Conservation (phyloP, 2,797 vertebrate species). For the Cyclopterus lumpus region DNA sequence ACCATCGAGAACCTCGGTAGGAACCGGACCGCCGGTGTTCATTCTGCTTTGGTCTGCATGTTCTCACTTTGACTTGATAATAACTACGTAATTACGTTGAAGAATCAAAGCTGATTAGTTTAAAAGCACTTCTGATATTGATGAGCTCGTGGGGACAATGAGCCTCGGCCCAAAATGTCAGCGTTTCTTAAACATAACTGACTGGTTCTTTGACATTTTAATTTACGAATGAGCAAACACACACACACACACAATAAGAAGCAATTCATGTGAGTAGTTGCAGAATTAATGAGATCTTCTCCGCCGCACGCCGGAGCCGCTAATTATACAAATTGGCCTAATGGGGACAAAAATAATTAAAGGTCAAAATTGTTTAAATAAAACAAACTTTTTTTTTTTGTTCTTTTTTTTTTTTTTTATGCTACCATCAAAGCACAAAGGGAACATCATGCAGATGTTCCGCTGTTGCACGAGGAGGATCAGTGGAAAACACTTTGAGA, state of each 20-base stretch:
- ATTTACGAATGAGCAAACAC: slow-evolving; percentile 32
- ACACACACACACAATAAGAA: slow-evolving; percentile 8
- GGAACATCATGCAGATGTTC: slow-evolving; percentile 14
- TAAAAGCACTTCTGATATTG: background rate
- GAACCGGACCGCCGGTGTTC: slow-evolving; percentile 26
- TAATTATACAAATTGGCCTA: slow-evolving; percentile 63
- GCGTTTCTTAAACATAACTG: slow-evolving; percentile 11
- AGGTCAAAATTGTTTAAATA: slow-evolving; percentile 53
- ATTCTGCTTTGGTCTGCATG: background rate
- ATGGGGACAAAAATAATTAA: slow-evolving; percentile 56
- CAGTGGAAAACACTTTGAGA: background rate
- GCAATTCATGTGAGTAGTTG: slow-evolving; percentile 36
- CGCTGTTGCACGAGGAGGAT: background rate
- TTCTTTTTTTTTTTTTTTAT: slow-evolving; percentile 22
- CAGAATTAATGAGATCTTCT: slow-evolving; percentile 62
- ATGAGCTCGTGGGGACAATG: background rate
- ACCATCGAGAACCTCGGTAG: slow-evolving; percentile 96
- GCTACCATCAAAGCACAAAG: slow-evolving; percentile 23
- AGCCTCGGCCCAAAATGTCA: background rate
- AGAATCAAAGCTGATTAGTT: background rate
- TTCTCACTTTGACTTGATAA: slow-evolving; percentile 3
- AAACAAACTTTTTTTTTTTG: slow-evolving; percentile 37
- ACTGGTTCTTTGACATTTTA: slow-evolving; percentile 24
- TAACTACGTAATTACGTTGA: background rate
- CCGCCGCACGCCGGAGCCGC: slow-evolving; percentile 23